phyloP scores from a whole-genome alignment of 1,140 invertebrate genomes.

The Drosophila melanica region DNA sequence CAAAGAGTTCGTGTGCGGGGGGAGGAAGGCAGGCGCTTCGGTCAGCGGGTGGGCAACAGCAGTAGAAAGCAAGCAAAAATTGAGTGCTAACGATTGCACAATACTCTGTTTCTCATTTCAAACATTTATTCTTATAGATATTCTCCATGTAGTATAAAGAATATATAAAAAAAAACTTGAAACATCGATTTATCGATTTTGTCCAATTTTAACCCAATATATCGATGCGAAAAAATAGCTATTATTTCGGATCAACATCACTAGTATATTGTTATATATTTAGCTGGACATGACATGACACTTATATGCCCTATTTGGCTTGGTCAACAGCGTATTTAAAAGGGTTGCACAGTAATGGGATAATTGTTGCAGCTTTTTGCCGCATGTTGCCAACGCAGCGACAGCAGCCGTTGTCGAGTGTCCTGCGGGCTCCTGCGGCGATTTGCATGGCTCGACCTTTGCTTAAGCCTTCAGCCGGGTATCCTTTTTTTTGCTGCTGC shows the following conservation, averaged over 20 bases:
- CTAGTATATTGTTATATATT: no score
- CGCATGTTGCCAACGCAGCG: constrained; percentile 34
- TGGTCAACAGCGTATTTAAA: constrained; percentile 1
- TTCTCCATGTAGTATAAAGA: no score
- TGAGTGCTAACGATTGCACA: no score
- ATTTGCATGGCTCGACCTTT: constrained; percentile 52
- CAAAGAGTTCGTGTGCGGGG: background rate
- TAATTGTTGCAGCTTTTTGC: constrained; percentile 71
- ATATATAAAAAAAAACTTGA: no score
- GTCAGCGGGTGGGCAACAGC: constrained; percentile 51
- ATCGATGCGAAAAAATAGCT: no score
- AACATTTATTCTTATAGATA: no score
- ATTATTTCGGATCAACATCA: no score
- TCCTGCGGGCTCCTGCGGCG: constrained; percentile 45
- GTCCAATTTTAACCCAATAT: no score
- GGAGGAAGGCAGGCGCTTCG: background rate
- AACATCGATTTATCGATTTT: no score
- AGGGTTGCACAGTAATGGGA: constrained; percentile 74
- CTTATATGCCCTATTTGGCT: no score
- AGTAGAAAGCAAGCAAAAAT: background rate
- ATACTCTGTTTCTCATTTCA: no score
- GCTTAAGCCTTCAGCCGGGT: constrained; percentile 23
- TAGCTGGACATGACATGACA: no score
- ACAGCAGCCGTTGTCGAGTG: constrained; percentile 26
- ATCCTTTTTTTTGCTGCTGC: constrained; percentile 13